Conservation (phyloP, 2,797 vertebrate species). For the Melanotaenia pygmaea region DNA sequence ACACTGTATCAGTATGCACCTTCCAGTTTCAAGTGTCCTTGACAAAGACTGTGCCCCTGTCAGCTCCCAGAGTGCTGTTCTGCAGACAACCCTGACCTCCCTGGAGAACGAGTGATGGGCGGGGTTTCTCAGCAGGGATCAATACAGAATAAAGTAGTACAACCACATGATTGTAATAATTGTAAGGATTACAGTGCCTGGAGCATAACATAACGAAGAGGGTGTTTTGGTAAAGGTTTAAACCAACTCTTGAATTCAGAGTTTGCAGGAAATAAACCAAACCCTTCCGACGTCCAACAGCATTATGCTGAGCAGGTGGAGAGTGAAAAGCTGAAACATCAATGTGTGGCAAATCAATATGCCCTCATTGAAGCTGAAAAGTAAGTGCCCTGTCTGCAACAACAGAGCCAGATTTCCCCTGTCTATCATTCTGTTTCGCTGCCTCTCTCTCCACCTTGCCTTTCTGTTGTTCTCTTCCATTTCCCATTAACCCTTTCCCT, state of each 20-base stretch:
- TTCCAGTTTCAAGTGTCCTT: constrained; percentile 51
- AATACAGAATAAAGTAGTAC: constrained; percentile 33
- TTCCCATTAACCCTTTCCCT: constrained; percentile 18
- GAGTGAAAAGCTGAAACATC: constrained; percentile 50
- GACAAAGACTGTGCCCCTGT: constrained; percentile 40
- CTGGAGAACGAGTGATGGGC: constrained; percentile 18
- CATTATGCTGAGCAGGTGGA: constrained; percentile 46
- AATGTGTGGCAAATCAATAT: constrained; percentile 53
- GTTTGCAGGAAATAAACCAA: constrained; percentile 5
- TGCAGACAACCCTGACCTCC: constrained; percentile 52
- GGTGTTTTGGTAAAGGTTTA: constrained; percentile 13
- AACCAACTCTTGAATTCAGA: constrained; percentile 19
- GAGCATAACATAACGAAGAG: constrained; percentile 1
- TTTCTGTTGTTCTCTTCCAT: background rate
- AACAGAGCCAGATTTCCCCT: constrained; percentile 21
- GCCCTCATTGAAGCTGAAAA: constrained; percentile 47
- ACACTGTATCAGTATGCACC: constrained; percentile 49
- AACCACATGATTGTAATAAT: constrained; percentile 22
- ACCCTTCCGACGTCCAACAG: background rate
- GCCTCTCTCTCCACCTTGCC: background rate
- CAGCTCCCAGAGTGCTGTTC: constrained; percentile 25
- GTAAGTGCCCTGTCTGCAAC: constrained; percentile 37
- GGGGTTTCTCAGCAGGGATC: constrained; percentile 33
- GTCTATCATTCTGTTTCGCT: constrained; percentile 20
- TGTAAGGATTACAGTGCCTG: constrained; percentile 17